These are phyloP conservation scores for Plebejus melissa DNA, from an alignment of 2,888 invertebrate species.

Conservation along the genomic window DNA sequence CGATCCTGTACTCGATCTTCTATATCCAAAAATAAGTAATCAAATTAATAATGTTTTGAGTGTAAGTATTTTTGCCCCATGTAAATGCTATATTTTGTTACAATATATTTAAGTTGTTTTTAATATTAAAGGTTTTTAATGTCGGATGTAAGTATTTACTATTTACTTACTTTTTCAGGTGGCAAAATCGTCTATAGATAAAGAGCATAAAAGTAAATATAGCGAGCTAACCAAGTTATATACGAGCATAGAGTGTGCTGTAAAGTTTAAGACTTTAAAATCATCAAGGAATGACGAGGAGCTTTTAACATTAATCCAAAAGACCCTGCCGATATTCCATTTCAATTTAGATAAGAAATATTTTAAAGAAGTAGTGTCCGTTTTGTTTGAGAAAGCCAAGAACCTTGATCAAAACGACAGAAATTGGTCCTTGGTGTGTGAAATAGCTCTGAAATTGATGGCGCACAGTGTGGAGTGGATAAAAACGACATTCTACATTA, in stretches of 20 bases:
- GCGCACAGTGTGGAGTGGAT: constrained; percentile 78
- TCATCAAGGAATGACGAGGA: constrained; percentile 49
- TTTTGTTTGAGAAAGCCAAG: constrained; percentile 55
- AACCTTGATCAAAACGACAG: constrained; percentile 54
- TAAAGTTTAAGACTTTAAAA: constrained; percentile 58
- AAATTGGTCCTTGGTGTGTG: constrained; percentile 58
- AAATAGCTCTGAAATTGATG: constrained; percentile 74
- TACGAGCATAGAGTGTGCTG: constrained; percentile 59
- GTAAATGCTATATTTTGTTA: too few relatives aligned
- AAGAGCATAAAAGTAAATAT: constrained; percentile 65
- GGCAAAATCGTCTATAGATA: constrained; percentile 53
- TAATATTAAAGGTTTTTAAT: background rate
- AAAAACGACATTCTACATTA: constrained; percentile 72
- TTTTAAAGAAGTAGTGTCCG: constrained; percentile 65
- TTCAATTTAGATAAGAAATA: constrained; percentile 78
- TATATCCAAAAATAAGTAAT: constrained; percentile 53
- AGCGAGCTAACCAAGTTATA: constrained; percentile 58
- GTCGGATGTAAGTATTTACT: background rate
- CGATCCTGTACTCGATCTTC: constrained; percentile 58
- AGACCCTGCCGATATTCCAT: constrained; percentile 77
- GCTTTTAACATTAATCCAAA: constrained; percentile 68
- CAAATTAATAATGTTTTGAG: constrained; percentile 49
- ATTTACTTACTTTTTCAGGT: constrained; percentile 42
- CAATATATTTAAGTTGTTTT: background rate
- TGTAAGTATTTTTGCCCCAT: constrained; percentile 40